Conservation (phyloP, 2,797 vertebrate genomes). For the Cryptoblepharus egeriae region DNA sequence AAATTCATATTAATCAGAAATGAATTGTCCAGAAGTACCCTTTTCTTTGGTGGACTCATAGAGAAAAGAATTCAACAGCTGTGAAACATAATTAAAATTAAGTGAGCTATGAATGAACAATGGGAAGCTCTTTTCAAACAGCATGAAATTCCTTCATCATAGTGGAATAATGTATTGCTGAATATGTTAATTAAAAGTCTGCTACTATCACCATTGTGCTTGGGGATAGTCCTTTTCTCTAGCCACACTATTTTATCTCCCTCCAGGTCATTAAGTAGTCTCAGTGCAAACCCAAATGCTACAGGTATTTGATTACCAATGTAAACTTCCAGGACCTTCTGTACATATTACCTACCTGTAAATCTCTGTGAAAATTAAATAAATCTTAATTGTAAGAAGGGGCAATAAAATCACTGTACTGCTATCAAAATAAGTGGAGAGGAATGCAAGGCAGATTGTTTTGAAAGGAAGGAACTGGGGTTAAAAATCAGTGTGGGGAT, state of each 20-base stretch:
- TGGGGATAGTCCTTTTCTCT: neutral
- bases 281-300: neutral
- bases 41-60: neutral
- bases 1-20: neutral
- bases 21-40: neutral
- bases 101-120: neutral
- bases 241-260: conserved; percentile 19
- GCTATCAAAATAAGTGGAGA: conserved; percentile 41
- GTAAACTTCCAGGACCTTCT: conserved; percentile 21
- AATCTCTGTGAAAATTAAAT: conserved; percentile 46
- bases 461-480: neutral
- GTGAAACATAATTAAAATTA: neutral
- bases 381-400: conserved; percentile 20
- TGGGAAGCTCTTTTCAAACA: neutral
- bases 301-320: conserved; percentile 19
- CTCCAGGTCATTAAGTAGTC: neutral
- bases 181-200: neutral
- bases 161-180: neutral
- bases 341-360: neutral
- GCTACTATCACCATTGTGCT: neutral
- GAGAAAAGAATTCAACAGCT: neutral
- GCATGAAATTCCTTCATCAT: neutral
- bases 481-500: neutral
- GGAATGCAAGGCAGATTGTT: conserved; percentile 42
- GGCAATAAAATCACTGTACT: conserved; percentile 33